Conservation (phyloP, 1,140 invertebrate genomes). For the Rhopalosiphum maidis region DNA sequence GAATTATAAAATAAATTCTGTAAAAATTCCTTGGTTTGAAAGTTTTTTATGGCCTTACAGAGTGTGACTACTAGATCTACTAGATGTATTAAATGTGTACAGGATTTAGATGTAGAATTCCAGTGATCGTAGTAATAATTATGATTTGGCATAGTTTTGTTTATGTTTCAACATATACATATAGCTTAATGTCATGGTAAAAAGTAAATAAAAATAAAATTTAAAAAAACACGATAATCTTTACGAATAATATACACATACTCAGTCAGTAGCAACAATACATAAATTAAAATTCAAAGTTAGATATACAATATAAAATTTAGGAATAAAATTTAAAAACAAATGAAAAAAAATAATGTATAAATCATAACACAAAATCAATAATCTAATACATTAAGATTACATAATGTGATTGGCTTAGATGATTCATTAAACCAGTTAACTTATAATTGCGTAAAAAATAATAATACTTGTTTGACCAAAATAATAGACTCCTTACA, state of each 20-base stretch:
- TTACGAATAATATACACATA: slow-evolving; percentile 56
- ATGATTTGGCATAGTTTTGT: slow-evolving; percentile 48
- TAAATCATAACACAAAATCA: slow-evolving; percentile 52
- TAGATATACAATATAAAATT: slow-evolving; percentile 54
- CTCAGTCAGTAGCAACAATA: slow-evolving; percentile 57
- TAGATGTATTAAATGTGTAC: neutral
- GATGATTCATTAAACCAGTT: neutral
- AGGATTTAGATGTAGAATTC: slow-evolving; percentile 34
- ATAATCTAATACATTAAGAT: slow-evolving; percentile 40
- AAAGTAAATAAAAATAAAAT: slow-evolving; percentile 57
- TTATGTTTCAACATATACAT: slow-evolving; percentile 49
- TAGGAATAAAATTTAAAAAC: slow-evolving; percentile 58
- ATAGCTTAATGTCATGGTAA: slow-evolving; percentile 53
- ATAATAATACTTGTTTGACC: slow-evolving; percentile 52
- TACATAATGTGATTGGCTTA: slow-evolving; percentile 27
- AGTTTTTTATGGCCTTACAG: neutral
- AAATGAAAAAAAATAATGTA: slow-evolving; percentile 54
- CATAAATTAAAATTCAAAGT: slow-evolving; percentile 52
- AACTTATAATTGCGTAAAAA: slow-evolving; percentile 41
- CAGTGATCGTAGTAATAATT: slow-evolving; percentile 10
- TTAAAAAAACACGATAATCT: slow-evolving; percentile 53
- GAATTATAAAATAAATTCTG: neutral
- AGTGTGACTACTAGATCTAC: neutral
- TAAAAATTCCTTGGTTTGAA: neutral
- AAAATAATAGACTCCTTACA: slow-evolving; percentile 14